phyloP scores from a whole-genome alignment of 2,888 invertebrate species.

The Corythucha ciliata region DNA sequence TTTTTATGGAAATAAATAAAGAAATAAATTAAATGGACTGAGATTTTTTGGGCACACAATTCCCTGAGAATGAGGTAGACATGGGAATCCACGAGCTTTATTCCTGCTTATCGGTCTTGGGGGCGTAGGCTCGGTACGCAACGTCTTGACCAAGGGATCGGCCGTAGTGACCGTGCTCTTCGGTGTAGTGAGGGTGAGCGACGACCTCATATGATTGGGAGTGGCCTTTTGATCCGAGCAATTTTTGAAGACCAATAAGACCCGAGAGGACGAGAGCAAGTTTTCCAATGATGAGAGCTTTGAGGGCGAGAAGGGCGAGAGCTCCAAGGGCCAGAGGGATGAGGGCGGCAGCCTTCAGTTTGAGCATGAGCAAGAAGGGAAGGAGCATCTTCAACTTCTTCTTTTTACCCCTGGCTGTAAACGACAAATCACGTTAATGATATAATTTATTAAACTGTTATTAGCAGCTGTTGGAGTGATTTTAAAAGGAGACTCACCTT shows the following conservation, averaged over 20 bases:
- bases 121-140: conserved; percentile 60
- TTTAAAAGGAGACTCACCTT: conserved; percentile 52
- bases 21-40: conserved; percentile 27
- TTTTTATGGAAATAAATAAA: conserved; percentile 19
- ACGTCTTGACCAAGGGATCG: conserved; percentile 55
- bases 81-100: conserved; percentile 6
- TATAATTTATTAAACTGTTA: background rate
- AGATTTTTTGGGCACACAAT: conserved; percentile 19
- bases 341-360: conserved; percentile 67
- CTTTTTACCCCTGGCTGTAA: conserved; percentile 68
- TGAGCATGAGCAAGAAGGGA: conserved; percentile 64
- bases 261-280: conserved; percentile 68
- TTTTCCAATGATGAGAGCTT: conserved; percentile 75
- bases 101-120: conserved; percentile 32
- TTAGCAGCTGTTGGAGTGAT: background rate
- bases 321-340: conserved; percentile 67
- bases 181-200: conserved; percentile 48
- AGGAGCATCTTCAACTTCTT: conserved; percentile 66
- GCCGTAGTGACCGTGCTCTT: conserved; percentile 52
- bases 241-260: conserved; percentile 69
- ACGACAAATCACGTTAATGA: conserved; percentile 27
- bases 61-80: too few species aligned
- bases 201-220: conserved; percentile 69
- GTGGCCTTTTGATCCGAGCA: conserved; percentile 58
- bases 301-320: conserved; percentile 70